Base-by-base conservation (phyloP, 2,113 vertebrate species). In the Oreochromis spilurus region DNA sequence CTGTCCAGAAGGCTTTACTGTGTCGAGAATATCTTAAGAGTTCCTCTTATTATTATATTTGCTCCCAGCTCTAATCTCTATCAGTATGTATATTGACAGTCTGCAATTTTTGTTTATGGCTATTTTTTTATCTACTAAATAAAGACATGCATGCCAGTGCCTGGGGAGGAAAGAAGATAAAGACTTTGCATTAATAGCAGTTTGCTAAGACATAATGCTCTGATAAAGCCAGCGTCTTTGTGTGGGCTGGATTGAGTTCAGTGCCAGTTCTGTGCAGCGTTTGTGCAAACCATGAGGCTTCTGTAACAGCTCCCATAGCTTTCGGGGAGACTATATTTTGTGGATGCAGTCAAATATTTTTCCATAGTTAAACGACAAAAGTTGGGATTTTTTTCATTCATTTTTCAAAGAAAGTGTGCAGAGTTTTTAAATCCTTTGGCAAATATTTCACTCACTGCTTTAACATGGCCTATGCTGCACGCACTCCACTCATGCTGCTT, bases 51-150 rank as follows among this genome's bases (percentile, higher is more conserved):
- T 93, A 93, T 93, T 93, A 89, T 92, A 91, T 94, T 95, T 95
- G 93, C 92, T 90, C 90, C 89, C 82, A 40, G 88, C 88, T 91
- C 81, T 95, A 96, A 96, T 95, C 94, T 95, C 93, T 95, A 92
- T 96, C 94, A 86, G 84, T 94, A 88, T 91, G 95, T 94, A 92
- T 95, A 95, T 92, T 95, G 95, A 96, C 94, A 95, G 91, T 95
- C 92, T 36, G 94, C 94, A 92, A 87, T 95, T 95, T 95, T 95
- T 93, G 87, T 95, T 95, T 95, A 90, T 89, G 85, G 90, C 92
- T 89, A 94, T 21, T 94, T 95, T 95, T 93, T 90, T 95, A 91
- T 93, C 92, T 89, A 38, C 89, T 89, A 92, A 91, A 91, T 94
- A 93, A 91, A 95, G 94, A 94, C 90, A 88, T 90, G 93, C 90